Base-by-base conservation (phyloP, 2,113 vertebrate species). In the Jacana jacana region DNA sequence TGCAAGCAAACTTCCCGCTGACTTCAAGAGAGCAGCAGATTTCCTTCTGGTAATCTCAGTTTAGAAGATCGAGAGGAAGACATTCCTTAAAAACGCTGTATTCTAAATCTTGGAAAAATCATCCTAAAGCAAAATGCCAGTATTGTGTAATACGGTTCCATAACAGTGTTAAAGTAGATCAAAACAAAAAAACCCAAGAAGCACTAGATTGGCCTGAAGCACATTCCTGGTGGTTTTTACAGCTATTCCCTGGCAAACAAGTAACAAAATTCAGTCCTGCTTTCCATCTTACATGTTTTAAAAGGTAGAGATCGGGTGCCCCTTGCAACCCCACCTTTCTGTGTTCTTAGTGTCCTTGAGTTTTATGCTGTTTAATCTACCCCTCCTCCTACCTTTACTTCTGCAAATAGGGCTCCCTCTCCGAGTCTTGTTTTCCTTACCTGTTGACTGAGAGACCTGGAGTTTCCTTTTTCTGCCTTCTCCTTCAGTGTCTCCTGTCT, bases 1-100 rank as follows among this genome's bases (percentile, higher is more conserved):
- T 40, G 65, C 94, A 94, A 91, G 94, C 89, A 97, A 94, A 96
- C 51, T 65, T 86, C 93, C 93, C 89, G 2, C 66, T 84, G 76
- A 81, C 92, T 91, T 94, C 90, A 87, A 89, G 69, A 85, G 87
- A 86, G 89, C 91, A 95, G 89, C 92, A 90, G 86, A 94, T 87
- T 78, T 90, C 88, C 72, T 91, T 86, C 94, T 76, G 57, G 60
- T 60, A 92, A 92, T 73, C 48, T 93, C 77, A 73, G 64, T 91
- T 90, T 65, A 68, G 44, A 95, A 92, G 78, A 89, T 81, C 15
- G 49, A 94, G 82, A 95, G 71, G 70, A 97, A 69, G 65, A 58
- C 25, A n/a, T 90, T 91, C 70, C 87, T 89, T 78, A 44, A 90
- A 91, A 87, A 44, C 25, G 54, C 73, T 88, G 80, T 96, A 76